Evolutionary conservation across 2,888 invertebrate genomes (phyloP).

Genomic region (Torymus texanus): DNA sequence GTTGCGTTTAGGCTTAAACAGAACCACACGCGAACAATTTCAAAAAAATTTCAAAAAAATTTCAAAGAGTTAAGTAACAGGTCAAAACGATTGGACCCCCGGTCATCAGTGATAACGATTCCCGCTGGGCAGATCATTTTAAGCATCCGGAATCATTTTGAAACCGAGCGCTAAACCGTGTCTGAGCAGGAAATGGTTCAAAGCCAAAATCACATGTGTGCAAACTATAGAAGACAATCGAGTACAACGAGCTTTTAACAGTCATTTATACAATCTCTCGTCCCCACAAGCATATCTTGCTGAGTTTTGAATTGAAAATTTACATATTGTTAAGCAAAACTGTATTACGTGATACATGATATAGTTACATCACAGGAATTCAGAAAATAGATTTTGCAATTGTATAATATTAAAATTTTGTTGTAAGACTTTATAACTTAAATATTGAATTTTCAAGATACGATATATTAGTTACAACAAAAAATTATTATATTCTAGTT

Average conservation of each 20-base stretch:
- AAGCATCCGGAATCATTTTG: constrained; percentile 42
- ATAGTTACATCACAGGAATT: no score
- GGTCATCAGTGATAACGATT: neutral
- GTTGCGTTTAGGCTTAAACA: no score
- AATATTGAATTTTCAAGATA: no score
- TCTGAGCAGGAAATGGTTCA: constrained; percentile 48
- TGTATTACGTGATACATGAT: no score
- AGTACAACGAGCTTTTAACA: constrained; percentile 41
- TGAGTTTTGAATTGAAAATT: no score
- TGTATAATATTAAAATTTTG: no score
- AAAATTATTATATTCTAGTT: no score
- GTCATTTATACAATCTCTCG: constrained; percentile 9
- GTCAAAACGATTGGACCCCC: neutral
- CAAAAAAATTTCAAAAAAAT: neutral
- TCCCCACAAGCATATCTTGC: neutral
- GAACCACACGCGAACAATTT: neutral
- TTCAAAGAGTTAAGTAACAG: neutral
- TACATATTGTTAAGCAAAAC: no score
- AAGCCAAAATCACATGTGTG: constrained; percentile 26
- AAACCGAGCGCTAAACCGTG: constrained; percentile 14
- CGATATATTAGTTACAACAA: no score
- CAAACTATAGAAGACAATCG: constrained; percentile 30
- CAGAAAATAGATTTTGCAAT: no score
- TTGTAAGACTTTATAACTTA: no score
- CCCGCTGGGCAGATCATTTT: constrained; percentile 1